phyloP scores from a whole-genome alignment of 2,113 vertebrate genomes.

The Sebastes schlegelii region DNA sequence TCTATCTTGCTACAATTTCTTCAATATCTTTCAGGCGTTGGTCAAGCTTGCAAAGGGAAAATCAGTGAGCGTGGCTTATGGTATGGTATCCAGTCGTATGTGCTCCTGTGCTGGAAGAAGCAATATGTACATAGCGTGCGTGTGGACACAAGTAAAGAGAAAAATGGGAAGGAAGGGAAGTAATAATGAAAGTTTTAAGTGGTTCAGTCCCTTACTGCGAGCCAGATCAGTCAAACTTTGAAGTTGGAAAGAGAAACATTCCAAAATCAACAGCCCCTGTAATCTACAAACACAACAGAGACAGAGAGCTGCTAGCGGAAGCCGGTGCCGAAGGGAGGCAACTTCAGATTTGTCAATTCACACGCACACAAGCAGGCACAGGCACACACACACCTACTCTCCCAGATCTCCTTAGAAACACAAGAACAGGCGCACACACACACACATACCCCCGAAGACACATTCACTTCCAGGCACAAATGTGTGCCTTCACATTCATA shows the following conservation, averaged over 20 bases:
- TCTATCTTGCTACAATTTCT: conserved; percentile 37
- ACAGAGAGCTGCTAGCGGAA: conserved; percentile 61
- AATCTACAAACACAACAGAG: conserved; percentile 79
- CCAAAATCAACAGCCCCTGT: conserved; percentile 76
- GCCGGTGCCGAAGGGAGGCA: conserved; percentile 63
- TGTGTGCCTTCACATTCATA: conserved; percentile 38
- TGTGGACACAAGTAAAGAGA: conserved; percentile 27
- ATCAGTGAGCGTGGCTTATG: conserved; percentile 28
- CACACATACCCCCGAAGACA: conserved; percentile 31
- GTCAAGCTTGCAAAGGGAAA: conserved; percentile 18
- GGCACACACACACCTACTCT: conserved; percentile 33
- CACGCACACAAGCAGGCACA: conserved; percentile 37
- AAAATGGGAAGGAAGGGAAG: conserved; percentile 7
- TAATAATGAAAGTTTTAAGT: conserved; percentile 71
- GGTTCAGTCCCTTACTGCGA: conserved; percentile 59
- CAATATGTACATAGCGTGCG: neutral
- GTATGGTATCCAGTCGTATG: conserved; percentile 10
- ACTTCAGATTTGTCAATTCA: conserved; percentile 76
- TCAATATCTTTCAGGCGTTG: conserved; percentile 32
- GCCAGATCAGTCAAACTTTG: conserved; percentile 78
- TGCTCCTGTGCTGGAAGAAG: neutral
- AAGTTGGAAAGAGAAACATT: conserved; percentile 70
- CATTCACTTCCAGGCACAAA: conserved; percentile 51
- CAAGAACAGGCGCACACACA: conserved; percentile 30
- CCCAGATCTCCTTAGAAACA: conserved; percentile 47